Evolutionary conservation across 2,888 invertebrate genomes (phyloP).

Genomic region (Girardia tigrina): DNA sequence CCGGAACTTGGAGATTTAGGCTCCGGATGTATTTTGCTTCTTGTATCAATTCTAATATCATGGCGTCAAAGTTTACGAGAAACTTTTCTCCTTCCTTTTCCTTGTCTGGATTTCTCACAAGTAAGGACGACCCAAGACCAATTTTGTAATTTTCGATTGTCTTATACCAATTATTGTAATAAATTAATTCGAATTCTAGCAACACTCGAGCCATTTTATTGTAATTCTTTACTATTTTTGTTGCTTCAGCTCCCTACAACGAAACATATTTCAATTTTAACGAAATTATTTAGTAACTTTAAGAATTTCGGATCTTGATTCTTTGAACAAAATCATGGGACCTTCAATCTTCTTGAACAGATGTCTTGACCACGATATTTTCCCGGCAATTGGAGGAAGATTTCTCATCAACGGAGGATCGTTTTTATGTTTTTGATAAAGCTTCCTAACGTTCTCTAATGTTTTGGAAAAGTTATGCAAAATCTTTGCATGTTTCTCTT

Average conservation of each 20-base stretch:
- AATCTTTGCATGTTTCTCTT: slow-evolving; percentile 50
- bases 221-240: slow-evolving; percentile 49
- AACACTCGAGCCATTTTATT: slow-evolving; percentile 51
- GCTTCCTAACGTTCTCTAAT: slow-evolving; percentile 61
- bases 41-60: slow-evolving; percentile 48
- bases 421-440: slow-evolving; percentile 72
- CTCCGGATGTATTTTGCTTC: slow-evolving; percentile 49
- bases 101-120: slow-evolving; percentile 55
- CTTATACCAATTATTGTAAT: slow-evolving; percentile 49
- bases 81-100: slow-evolving; percentile 41
- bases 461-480: slow-evolving; percentile 59
- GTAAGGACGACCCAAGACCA: slow-evolving; percentile 46
- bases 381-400: slow-evolving; percentile 77
- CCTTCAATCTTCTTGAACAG: slow-evolving; percentile 67
- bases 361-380: slow-evolving; percentile 64
- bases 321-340: slow-evolving; percentile 57
- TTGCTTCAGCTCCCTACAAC: slow-evolving; percentile 45
- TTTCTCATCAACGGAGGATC: slow-evolving; percentile 75
- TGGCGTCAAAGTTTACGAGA: slow-evolving; percentile 50
- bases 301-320: slow-evolving; percentile 46
- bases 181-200: slow-evolving; percentile 50
- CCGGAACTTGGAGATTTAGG: slow-evolving; percentile 48
- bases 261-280: background rate
- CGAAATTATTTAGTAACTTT: too few species aligned
- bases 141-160: slow-evolving; percentile 47